Conservation (phyloP, 2,797 vertebrate species). For the Alectoris magna region DNA sequence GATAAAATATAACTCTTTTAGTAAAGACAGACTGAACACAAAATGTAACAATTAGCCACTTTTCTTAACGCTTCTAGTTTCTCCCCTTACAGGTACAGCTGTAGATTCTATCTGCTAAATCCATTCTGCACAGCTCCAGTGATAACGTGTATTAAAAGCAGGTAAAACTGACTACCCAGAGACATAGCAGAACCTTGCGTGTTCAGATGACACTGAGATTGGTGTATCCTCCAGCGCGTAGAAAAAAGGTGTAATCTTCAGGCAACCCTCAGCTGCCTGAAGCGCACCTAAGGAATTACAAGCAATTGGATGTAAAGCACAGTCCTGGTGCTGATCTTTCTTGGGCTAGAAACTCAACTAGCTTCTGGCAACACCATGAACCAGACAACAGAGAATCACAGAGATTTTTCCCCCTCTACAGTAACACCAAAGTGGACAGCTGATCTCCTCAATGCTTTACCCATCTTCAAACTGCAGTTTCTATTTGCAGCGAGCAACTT, state of each 20-base stretch:
- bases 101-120: not conserved
- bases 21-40: not conserved
- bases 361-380: not conserved
- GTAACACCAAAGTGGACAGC: not conserved
- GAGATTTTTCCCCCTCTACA: not conserved
- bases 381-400: not conserved
- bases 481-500: not conserved
- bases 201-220: not conserved
- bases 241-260: slow-evolving; percentile 1
- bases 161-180: not conserved
- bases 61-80: not conserved
- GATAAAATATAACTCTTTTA: not conserved
- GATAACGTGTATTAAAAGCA: not conserved
- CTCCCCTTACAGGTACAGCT: not conserved
- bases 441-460: not conserved
- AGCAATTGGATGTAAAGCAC: not conserved
- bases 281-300: not conserved
- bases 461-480: not conserved
- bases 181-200: not conserved
- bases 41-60: not conserved
- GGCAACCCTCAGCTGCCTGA: not conserved
- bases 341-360: not conserved
- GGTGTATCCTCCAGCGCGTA: not conserved
- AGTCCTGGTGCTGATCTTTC: not conserved
- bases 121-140: not conserved